phyloP scores from a whole-genome alignment of 2,113 vertebrate genomes.

The Aptenodytes forsteri region DNA sequence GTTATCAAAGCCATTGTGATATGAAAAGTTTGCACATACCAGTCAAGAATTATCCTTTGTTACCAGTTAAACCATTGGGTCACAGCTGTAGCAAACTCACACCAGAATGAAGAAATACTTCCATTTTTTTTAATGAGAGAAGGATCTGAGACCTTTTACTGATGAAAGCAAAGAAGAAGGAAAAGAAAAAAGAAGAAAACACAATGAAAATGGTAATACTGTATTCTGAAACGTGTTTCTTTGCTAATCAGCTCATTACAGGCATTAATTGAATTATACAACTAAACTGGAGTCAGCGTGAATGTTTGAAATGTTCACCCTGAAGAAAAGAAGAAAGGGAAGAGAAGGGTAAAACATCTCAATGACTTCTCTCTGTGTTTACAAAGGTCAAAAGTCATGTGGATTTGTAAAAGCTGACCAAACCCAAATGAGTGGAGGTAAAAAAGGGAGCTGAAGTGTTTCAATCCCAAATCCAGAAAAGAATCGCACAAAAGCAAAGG shows the following conservation, averaged over 20 bases:
- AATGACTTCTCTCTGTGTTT: background rate
- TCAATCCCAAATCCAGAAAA: background rate
- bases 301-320: background rate
- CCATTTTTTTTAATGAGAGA: background rate
- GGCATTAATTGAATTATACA: background rate
- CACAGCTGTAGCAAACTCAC: background rate
- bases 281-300: background rate
- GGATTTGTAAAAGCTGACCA: background rate
- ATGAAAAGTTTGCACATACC: background rate
- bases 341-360: background rate
- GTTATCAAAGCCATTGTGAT: background rate
- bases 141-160: background rate
- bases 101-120: background rate
- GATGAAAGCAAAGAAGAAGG: background rate
- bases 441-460: background rate
- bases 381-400: background rate
- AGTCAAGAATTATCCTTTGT: background rate
- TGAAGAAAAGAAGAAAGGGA: background rate
- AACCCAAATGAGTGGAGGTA: background rate
- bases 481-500: background rate
- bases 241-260: background rate
- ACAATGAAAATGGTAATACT: background rate
- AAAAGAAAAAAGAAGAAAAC: background rate
- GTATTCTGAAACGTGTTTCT: background rate
- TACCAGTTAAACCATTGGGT: background rate